phyloP scores from a whole-genome alignment of 2,888 invertebrate species.

The Synergus itoensis region DNA sequence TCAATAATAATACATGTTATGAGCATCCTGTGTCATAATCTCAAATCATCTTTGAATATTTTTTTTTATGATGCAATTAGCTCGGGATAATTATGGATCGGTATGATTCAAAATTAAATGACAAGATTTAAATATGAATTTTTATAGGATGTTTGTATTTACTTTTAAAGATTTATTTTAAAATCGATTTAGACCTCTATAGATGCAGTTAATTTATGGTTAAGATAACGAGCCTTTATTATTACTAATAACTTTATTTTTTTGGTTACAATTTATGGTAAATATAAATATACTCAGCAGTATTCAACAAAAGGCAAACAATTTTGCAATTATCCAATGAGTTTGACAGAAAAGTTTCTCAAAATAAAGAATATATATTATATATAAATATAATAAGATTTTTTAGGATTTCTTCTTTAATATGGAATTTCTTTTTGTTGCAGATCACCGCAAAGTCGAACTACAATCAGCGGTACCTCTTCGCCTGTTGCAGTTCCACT shows the following conservation, averaged over 20 bases:
- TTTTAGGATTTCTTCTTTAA: not conserved
- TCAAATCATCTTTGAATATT: not conserved
- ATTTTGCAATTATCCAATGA: too few species aligned
- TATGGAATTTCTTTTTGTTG: constrained; percentile 41
- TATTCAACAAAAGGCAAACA: too few species aligned
- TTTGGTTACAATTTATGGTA: not conserved
- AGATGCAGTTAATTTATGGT: not conserved
- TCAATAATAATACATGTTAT: constrained; percentile 9
- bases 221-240: not conserved
- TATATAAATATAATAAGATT: constrained; percentile 15
- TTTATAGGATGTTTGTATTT: not conserved
- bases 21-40: not conserved
- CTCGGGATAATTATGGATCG: not conserved
- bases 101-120: not conserved
- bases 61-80: not conserved
- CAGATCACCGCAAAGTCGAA: constrained; percentile 68
- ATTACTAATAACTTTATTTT: not conserved
- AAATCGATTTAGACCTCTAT: not conserved
- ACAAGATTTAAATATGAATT: not conserved
- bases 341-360: too few species aligned
- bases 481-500: constrained; percentile 68
- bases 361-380: not conserved
- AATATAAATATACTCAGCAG: not conserved
- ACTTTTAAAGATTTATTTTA: not conserved
- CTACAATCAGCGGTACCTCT: constrained; percentile 60